phyloP scores from a whole-genome alignment of 2,888 invertebrate species.

The Drosophila eohydei region DNA sequence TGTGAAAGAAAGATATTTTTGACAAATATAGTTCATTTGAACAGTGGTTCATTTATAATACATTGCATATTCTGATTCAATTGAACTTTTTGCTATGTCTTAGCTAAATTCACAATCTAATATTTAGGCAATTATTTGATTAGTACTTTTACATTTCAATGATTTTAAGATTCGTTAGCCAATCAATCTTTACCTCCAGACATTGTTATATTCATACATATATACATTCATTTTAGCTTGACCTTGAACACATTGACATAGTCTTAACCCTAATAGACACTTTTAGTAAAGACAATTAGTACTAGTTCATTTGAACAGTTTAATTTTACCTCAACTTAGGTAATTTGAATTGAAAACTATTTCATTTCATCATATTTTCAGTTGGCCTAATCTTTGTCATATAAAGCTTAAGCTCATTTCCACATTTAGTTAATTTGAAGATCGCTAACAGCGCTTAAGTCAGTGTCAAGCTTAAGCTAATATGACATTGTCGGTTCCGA shows the following conservation, averaged over 20 bases:
- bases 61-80: too few species aligned
- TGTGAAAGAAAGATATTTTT: too few species aligned
- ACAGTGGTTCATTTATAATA: not conserved
- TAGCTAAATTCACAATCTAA: too few species aligned
- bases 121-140: too few species aligned
- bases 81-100: too few species aligned
- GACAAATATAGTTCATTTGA: not conserved
- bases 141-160: too few species aligned
- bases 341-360: not conserved
- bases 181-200: not conserved
- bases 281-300: not conserved
- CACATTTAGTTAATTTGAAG: not conserved
- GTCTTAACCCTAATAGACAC: not conserved
- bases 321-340: not conserved
- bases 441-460: not conserved
- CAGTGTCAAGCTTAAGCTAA: not conserved
- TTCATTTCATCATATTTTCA: conserved; percentile 3
- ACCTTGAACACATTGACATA: too few species aligned
- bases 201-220: too few species aligned
- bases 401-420: not conserved
- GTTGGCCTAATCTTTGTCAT: not conserved
- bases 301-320: not conserved
- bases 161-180: too few species aligned
- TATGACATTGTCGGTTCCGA: not conserved
- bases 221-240: too few species aligned